phyloP scores from a whole-genome alignment of 2,888 invertebrate genomes.

The Eutolmus rufibarbis region DNA sequence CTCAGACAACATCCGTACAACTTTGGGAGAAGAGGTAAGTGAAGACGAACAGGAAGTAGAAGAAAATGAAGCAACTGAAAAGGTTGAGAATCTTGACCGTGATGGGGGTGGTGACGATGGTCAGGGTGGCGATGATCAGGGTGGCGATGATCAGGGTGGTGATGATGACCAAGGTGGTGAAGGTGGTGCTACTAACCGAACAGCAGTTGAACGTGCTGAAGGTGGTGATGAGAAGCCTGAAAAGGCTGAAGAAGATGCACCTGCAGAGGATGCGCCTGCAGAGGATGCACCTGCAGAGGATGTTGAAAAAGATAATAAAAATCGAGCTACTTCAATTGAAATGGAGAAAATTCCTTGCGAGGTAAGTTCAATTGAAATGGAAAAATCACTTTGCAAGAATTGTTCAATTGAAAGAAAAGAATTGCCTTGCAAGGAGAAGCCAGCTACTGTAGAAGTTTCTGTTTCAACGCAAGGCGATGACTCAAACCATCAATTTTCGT shows the following conservation, averaged over 20 bases:
- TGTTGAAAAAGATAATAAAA: neutral
- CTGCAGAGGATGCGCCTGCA: neutral
- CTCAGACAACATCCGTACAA: neutral
- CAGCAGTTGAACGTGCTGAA: neutral
- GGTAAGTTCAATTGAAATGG: neutral
- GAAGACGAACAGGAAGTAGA: neutral
- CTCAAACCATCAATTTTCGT: neutral
- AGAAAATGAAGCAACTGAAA: neutral
- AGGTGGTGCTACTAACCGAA: neutral
- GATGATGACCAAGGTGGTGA: neutral
- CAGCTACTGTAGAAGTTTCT: neutral
- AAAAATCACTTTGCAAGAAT: neutral
- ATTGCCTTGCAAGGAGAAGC: neutral
- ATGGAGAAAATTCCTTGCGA: neutral
- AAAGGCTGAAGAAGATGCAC: neutral
- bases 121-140: neutral
- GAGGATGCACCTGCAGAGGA: neutral
- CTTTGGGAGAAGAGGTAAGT: constrained; percentile 19
- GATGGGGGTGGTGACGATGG: neutral
- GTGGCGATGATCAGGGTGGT: neutral
- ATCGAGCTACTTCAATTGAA: too few species aligned
- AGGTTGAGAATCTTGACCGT: neutral
- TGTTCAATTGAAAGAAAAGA: neutral
- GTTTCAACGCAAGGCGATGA: neutral
- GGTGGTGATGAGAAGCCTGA: neutral